Evolutionary conservation across 64 coral and sea anemone genomes (phyloP).

Genomic region (Stichodactyla mertensii): DNA sequence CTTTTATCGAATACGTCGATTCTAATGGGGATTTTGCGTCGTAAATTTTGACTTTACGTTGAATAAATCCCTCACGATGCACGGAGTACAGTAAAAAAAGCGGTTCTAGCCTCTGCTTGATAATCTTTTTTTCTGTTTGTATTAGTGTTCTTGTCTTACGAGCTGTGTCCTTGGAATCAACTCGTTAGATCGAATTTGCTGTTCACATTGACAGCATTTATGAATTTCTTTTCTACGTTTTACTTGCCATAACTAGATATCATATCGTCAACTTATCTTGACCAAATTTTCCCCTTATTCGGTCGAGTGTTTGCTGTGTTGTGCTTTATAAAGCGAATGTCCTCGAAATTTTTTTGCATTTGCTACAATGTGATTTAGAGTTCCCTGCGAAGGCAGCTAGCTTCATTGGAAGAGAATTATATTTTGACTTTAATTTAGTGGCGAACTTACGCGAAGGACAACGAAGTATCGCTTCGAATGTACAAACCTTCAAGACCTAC

Average conservation of each 20-base stretch:
- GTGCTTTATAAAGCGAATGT: not conserved
- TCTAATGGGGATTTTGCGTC: not conserved
- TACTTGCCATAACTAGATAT: not conserved
- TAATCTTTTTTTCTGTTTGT: not conserved
- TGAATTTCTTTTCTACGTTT: not conserved
- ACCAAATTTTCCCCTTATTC: not conserved
- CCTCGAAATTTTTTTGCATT: not conserved
- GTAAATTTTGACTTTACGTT: not conserved
- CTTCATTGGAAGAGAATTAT: not conserved
- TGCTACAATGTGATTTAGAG: not conserved
- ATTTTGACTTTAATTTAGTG: constrained; percentile 1
- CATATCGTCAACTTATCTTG: not conserved
- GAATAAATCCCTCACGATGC: not conserved
- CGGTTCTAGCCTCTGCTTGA: not conserved
- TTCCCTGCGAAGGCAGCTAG: not conserved
- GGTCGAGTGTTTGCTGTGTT: not conserved
- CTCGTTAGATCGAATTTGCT: constrained; percentile 2
- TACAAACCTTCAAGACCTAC: not conserved
- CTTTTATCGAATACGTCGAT: not conserved
- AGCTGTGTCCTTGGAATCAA: not conserved
- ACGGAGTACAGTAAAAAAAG: not conserved
- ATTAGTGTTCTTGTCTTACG: not conserved
- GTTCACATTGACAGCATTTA: constrained; percentile 1
- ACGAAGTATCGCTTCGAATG: not conserved
- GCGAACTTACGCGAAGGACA: not conserved